Evolutionary conservation across 1,140 invertebrate species (phyloP), one percentile per base, ranked within the genome.

Genomic region (Drosophila ogumai): DNA sequence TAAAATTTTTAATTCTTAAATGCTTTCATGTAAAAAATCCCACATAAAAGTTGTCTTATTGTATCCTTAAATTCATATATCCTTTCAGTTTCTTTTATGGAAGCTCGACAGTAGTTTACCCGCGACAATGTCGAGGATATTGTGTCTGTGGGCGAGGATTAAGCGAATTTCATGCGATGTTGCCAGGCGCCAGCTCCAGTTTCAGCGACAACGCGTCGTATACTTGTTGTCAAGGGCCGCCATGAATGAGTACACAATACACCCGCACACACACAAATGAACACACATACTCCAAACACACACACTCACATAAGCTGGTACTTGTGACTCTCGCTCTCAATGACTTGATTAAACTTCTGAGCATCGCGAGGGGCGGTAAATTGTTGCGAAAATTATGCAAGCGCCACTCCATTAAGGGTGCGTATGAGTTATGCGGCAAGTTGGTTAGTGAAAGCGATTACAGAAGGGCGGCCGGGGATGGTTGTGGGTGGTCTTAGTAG

Each of bases 381-480:
- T 77, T 81, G 79, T 76, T 81, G 59, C 75, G 77, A 59, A 82
- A 87, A 87, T 87, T 88, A 88, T 88, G 79, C 80, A 75, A 75
- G 82, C 63, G 75, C 57, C 75, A 88, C 84, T 88, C 75, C 76
- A 88, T 87, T 76, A 73, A 80, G 34, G 67, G 78, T 66, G 75
- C 80, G 76, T 75, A 81, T 79, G 71, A 78, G 73, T 68, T 74
- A 81, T 68, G 65, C 72, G 79, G 58, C 46, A 54, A 65, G 59
- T 65, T 72, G 49, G 74, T 76, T 44, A 59, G 74, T 52, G 72
- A 66, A 74, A 75, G 74, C 57, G 63, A 63, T 58, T 72, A 34
- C 46, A 49, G 52, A 28, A 46, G 8, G 13, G 32, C 2, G 25
- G 32, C 3, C 12, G 28, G 19, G 25, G 22, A 44, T 75, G 38